Percentiles rank a stretch among this genome's conserved stretches.
Conservation (phyloP, 2,797 vertebrate genomes). For the Oreochromis mossambicus region DNA sequence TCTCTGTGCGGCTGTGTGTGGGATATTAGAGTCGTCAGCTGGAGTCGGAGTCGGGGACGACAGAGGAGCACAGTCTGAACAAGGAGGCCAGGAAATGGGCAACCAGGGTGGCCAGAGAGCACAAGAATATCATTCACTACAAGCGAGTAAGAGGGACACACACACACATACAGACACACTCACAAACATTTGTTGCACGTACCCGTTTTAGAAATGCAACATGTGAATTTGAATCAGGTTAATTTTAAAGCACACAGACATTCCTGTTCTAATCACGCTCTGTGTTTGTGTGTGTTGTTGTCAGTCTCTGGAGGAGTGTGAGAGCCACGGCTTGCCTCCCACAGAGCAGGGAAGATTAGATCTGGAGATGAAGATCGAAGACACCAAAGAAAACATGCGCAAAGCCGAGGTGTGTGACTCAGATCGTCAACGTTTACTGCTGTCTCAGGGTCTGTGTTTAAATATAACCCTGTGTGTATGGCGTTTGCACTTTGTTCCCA, state of each 20-base stretch:
- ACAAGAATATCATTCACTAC: conserved; percentile 93
- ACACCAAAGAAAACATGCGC: conserved; percentile 91
- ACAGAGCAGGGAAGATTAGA: conserved; percentile 89
- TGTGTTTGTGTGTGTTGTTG: conserved; percentile 14
- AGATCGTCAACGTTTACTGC: neutral
- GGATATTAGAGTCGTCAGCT: conserved; percentile 87
- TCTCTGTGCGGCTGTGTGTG: conserved; percentile 3
- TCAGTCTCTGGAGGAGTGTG: conserved; percentile 89
- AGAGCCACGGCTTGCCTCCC: conserved; percentile 83
- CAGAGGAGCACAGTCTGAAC: conserved; percentile 97
- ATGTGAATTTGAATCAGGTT: neutral
- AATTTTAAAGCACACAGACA: neutral
- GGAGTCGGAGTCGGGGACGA: conserved; percentile 93
- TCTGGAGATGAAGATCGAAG: conserved; percentile 92
- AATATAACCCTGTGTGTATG: neutral
- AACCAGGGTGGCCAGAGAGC: conserved; percentile 90
- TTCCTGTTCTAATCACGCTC: neutral
- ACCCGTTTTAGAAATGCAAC: neutral
- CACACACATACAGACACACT: neutral
- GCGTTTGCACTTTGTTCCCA: neutral
- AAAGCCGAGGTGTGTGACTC: conserved; percentile 87
- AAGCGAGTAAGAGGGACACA: conserved; percentile 79
- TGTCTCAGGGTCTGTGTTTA: neutral
- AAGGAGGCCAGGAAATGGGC: conserved; percentile 98
- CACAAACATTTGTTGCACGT: neutral